Evolutionary conservation across 1,140 invertebrate species (phyloP), one percentile per base, ranked within the genome.

Genomic region (Latrodectus geometricus): DNA sequence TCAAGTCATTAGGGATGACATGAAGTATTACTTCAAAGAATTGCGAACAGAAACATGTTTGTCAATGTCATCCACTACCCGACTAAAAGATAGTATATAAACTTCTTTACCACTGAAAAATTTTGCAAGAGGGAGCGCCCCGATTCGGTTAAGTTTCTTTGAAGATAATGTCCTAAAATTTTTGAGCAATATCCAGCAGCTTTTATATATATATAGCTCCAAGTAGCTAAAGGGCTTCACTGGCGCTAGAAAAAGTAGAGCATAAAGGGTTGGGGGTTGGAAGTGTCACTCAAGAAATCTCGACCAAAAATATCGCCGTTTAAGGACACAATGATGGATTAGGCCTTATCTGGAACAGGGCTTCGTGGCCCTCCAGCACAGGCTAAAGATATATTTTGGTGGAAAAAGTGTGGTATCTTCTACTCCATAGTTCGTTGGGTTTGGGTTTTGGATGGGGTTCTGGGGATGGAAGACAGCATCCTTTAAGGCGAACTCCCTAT

Each of bases 301-400:
- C 73, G 15, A 50, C 72, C 72, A 68, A 76, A 61, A 84, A 84
- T 84, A 84, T 84, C 82, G 82, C 72, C 82, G 76, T 84, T 76
- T 76, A 84, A 84, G 56, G 82, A 76, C 73, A 84, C 76, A 84
- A 84, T 84, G 82, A 84, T 84, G 82, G 82, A 84, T 84, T 84
- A 84, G 73, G 61, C 23, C 48, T 73, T 84, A 69, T 69, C 68
- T 15, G 11, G 8, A 61, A 17, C 54, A 14, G 17, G 11, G 17
- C 54, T 11, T 35, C 50, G 52, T 23, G 21, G 70, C 73, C 72
- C 49, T 70, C 50, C 50, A 73, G 70, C 23, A 49, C 52, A 35
- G 35, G 54, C 21, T 20, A 66, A 48, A 50, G 61, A 66, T 69
- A 15, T 73, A 9, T 74, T 14, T 48, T 9, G 17, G 17, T 49